Evolutionary conservation across 2,888 invertebrate genomes (phyloP).

Genomic region (Sinelater perroti): DNA sequence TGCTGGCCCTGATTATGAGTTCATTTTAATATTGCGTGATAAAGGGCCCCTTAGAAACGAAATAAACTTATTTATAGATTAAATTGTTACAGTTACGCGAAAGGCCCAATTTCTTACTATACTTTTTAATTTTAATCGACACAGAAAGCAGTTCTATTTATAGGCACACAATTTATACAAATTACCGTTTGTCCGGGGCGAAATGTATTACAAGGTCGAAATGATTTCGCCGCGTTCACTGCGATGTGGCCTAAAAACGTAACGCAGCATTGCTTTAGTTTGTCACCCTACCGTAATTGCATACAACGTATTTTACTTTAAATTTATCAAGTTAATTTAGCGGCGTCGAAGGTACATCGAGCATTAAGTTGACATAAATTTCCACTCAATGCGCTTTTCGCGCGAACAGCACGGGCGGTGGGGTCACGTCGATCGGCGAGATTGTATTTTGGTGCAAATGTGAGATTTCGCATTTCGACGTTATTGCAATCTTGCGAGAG

Average conservation of each 20-base stretch:
- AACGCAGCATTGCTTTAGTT: too few relatives aligned
- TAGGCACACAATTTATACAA: too few relatives aligned
- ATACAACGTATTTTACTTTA: too few relatives aligned
- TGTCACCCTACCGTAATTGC: too few relatives aligned
- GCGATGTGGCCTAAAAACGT: too few relatives aligned
- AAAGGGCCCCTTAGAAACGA: constrained; percentile 11
- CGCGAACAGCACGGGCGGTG: background rate
- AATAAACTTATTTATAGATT: constrained; percentile 31
- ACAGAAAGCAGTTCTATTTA: background rate
- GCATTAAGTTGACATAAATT: too few relatives aligned
- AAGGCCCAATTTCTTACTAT: constrained; percentile 3
- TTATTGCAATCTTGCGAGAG: background rate
- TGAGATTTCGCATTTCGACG: background rate
- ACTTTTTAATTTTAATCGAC: constrained; percentile 4
- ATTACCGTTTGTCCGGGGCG: too few relatives aligned
- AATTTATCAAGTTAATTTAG: too few relatives aligned
- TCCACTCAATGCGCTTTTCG: background rate
- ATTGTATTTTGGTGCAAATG: background rate
- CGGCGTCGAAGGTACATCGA: too few relatives aligned
- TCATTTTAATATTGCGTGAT: constrained; percentile 34
- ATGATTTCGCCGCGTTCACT: too few relatives aligned
- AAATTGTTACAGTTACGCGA: too few relatives aligned
- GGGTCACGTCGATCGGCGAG: background rate
- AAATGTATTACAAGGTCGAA: too few relatives aligned
- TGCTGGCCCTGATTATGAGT: constrained; percentile 35